Conservation (phyloP, 2,113 vertebrate species). For the Hippotragus niger region DNA sequence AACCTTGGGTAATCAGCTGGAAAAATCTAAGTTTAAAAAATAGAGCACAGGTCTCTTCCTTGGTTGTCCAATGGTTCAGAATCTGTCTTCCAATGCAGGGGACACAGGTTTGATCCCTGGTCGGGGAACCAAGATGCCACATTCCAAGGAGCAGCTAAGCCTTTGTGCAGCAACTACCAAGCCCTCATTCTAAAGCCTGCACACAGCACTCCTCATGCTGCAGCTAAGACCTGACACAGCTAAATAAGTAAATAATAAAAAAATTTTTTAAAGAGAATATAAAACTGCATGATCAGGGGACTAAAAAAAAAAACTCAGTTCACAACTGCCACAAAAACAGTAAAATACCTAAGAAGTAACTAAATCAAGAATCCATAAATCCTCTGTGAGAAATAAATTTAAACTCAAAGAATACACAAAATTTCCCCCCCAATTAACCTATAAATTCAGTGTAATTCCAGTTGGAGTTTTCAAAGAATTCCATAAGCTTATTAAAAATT, state of each 20-base stretch:
- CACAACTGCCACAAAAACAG: not conserved
- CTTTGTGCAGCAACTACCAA: not conserved
- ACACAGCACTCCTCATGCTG: not conserved
- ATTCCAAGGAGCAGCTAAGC: not conserved
- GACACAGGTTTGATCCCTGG: not conserved
- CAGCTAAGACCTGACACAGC: not conserved
- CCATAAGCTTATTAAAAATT: not conserved
- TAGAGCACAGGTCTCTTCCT: not conserved
- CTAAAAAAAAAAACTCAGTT: not conserved
- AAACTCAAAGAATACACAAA: not conserved
- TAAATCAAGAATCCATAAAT: not conserved
- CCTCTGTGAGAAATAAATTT: not conserved
- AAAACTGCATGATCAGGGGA: not conserved
- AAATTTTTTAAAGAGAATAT: not conserved
- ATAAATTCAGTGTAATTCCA: not conserved
- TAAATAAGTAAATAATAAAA: not conserved
- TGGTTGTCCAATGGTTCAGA: not conserved
- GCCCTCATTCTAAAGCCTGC: accelerated
- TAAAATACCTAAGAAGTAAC: not conserved
- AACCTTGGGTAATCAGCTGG: not conserved
- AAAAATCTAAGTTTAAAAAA: not conserved
- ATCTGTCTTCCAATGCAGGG: not conserved
- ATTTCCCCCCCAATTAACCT: not conserved
- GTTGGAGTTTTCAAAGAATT: not conserved
- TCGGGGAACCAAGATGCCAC: not conserved